Conservation (phyloP, 2,797 vertebrate genomes). For the Macroramphosus scolopax region DNA sequence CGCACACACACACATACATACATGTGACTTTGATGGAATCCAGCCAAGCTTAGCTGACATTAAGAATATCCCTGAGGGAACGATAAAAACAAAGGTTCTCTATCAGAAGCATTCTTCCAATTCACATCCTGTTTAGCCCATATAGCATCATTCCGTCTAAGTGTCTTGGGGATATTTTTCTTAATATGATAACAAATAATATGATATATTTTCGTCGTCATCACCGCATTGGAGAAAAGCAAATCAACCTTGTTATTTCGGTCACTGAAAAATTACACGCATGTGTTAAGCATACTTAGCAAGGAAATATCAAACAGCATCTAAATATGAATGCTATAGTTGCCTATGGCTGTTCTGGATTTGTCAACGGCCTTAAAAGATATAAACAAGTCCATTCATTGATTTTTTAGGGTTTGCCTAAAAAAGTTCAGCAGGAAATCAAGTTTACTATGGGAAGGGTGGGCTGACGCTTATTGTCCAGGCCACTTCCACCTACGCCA, state of each 20-base stretch:
- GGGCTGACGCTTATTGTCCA: constrained; percentile 69
- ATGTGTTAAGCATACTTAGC: too few species aligned
- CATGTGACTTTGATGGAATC: constrained; percentile 63
- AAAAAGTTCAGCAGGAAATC: constrained; percentile 58
- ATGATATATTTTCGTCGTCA: too few species aligned
- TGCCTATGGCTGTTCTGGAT: constrained; percentile 28
- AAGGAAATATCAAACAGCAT: too few species aligned
- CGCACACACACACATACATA: constrained; percentile 41
- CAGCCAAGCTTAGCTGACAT: constrained; percentile 58
- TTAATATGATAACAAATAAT: constrained; percentile 36
- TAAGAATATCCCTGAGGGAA: constrained; percentile 61
- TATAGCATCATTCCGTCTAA: constrained; percentile 51
- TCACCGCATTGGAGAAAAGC: too few species aligned
- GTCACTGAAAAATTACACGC: too few species aligned
- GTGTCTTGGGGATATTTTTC: constrained; percentile 38
- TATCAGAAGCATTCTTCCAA: constrained; percentile 57
- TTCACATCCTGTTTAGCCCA: constrained; percentile 50
- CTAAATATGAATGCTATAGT: too few species aligned
- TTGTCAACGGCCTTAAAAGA: constrained; percentile 59
- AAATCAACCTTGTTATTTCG: too few species aligned
- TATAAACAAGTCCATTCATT: constrained; percentile 60
- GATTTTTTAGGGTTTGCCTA: constrained; percentile 47
- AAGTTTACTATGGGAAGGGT: constrained; percentile 72
- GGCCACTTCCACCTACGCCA: constrained; percentile 74
- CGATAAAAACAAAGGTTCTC: constrained; percentile 66